Evolutionary conservation across 2,888 invertebrate species (phyloP).

Genomic region (Drymonia ruficornis): DNA sequence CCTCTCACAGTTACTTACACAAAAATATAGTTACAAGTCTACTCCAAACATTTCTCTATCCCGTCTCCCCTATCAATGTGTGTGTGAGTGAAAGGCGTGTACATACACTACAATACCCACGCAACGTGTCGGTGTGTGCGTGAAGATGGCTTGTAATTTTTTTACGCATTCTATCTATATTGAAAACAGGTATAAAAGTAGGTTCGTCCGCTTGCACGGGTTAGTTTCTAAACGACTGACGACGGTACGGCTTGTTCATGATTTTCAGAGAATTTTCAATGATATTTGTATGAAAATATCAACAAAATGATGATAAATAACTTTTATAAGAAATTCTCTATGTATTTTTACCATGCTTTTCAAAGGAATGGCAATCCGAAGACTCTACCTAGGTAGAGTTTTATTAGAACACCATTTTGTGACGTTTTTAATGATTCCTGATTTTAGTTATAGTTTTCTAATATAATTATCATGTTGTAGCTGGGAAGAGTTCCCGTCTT

Average conservation of each 20-base stretch:
- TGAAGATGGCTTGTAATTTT: constrained; percentile 65
- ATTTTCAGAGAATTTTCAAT: constrained; percentile 28
- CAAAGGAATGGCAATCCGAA: no score
- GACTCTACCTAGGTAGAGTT: no score
- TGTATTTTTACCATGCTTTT: no score
- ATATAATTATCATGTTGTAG: no score
- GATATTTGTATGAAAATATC: neutral
- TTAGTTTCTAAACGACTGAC: constrained; percentile 68
- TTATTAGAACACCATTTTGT: no score
- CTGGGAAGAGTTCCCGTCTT: no score
- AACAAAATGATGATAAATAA: neutral
- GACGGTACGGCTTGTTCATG: constrained; percentile 46
- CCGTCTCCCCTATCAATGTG: constrained; percentile 36
- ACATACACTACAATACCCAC: constrained; percentile 58
- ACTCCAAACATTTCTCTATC: constrained; percentile 51
- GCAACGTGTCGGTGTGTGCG: constrained; percentile 50
- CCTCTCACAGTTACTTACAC: neutral
- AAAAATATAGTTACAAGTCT: constrained; percentile 10
- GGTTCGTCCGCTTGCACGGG: constrained; percentile 44
- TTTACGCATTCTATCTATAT: constrained; percentile 62
- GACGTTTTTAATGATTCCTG: no score
- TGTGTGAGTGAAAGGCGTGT: constrained; percentile 76
- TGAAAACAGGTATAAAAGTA: constrained; percentile 76
- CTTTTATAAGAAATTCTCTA: no score
- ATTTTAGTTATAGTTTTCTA: no score